Evolutionary conservation across 2,888 invertebrate species (phyloP).

Genomic region (Tetheella fluctuosa): DNA sequence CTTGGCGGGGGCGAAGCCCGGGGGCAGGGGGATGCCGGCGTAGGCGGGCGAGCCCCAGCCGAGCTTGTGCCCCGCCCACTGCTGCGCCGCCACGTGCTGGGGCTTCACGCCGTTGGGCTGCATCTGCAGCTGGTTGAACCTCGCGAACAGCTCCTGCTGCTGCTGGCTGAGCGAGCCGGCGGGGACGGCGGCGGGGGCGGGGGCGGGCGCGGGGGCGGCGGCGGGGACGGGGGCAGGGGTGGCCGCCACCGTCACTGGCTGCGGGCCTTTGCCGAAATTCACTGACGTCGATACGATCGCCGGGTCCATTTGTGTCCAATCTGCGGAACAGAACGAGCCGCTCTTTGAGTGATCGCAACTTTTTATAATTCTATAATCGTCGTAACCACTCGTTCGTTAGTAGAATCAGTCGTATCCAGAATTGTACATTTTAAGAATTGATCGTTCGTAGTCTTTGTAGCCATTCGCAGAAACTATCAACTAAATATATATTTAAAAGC

Average conservation of each 20-base stretch:
- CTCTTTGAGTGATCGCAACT: not conserved
- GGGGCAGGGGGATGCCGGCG: slow-evolving; percentile 69
- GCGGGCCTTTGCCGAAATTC: slow-evolving; percentile 70
- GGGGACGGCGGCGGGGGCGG: not conserved
- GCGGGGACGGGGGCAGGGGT: slow-evolving; percentile 4
- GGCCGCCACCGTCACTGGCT: slow-evolving; percentile 21
- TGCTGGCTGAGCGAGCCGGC: slow-evolving; percentile 43
- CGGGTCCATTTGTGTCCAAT: slow-evolving; percentile 97
- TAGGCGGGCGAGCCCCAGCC: slow-evolving; percentile 46
- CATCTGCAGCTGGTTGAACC: slow-evolving; percentile 66
- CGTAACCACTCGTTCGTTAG: too few relatives aligned
- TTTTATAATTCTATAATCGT: too few relatives aligned
- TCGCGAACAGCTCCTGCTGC: slow-evolving; percentile 72
- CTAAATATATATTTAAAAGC: too few relatives aligned
- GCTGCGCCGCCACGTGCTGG: slow-evolving; percentile 24
- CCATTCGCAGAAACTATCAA: too few relatives aligned
- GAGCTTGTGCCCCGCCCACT: slow-evolving; percentile 39
- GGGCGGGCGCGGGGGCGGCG: slow-evolving; percentile 22
- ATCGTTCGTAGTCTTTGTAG: too few relatives aligned
- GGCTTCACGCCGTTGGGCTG: slow-evolving; percentile 20
- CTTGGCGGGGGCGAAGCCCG: slow-evolving; percentile 77
- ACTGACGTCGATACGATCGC: slow-evolving; percentile 93
- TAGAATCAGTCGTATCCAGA: too few relatives aligned
- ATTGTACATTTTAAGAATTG: too few relatives aligned
- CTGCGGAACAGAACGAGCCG: slow-evolving; percentile 77